Conservation (phyloP, 2,797 vertebrate species). For the Ptychobarbus kaznakovi region DNA sequence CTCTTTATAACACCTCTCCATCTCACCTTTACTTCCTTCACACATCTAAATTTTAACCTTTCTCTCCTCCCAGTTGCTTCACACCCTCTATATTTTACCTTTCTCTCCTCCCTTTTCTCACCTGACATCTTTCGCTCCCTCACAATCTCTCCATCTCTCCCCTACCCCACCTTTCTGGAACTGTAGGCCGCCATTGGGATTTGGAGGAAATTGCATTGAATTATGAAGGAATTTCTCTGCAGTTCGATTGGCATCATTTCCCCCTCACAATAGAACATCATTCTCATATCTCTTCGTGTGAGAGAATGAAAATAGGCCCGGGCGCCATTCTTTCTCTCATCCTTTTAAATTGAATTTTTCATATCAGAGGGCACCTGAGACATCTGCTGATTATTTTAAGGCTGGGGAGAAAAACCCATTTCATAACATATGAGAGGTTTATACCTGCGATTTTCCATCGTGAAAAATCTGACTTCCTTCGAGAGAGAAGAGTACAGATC, state of each 20-base stretch:
- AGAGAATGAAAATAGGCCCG: constrained; percentile 81
- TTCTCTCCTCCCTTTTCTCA: constrained; percentile 42
- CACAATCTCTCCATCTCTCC: constrained; percentile 68
- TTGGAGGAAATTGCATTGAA: constrained; percentile 86
- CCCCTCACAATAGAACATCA: constrained; percentile 84
- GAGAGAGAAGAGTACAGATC: constrained; percentile 9
- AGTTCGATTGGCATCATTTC: constrained; percentile 84
- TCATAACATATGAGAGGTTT: constrained; percentile 55
- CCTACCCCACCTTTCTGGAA: constrained; percentile 71
- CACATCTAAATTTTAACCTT: constrained; percentile 32
- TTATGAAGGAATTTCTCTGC: constrained; percentile 84
- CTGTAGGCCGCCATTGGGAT: constrained; percentile 80
- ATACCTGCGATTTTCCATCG: constrained; percentile 47
- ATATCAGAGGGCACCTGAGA: constrained; percentile 83
- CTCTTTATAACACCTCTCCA: constrained; percentile 45
- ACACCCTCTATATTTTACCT: constrained; percentile 34
- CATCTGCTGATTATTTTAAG: constrained; percentile 81
- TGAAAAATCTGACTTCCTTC: constrained; percentile 47
- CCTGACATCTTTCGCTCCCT: constrained; percentile 50
- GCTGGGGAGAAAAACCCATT: constrained; percentile 62
- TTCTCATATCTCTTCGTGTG: constrained; percentile 84
- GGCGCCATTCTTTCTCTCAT: constrained; percentile 83
- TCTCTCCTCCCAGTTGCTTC: constrained; percentile 19
- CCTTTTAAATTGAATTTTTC: constrained; percentile 88
- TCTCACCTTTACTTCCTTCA: constrained; percentile 49